Evolutionary conservation across 2,113 vertebrate species (phyloP).

Genomic region (Microtus richardsoni): DNA sequence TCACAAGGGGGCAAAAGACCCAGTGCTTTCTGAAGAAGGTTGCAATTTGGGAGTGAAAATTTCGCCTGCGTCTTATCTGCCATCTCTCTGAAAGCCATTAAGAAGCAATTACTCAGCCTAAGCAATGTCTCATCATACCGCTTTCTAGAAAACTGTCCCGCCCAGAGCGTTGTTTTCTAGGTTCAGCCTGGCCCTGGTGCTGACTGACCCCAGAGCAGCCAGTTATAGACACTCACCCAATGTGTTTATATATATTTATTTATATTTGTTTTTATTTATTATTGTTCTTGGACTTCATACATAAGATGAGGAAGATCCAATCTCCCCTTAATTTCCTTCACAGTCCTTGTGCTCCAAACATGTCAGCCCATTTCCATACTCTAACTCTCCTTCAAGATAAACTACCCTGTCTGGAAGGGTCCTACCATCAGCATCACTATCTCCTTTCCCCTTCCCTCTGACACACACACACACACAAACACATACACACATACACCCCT

Average conservation of each 20-base stretch:
- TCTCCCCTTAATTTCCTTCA: not conserved
- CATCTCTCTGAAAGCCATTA: conserved; percentile 6
- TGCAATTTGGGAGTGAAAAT: conserved; percentile 21
- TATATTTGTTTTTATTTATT: not conserved
- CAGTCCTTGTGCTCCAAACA: not conserved
- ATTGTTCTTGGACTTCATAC: not conserved
- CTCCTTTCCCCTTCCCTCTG: not conserved
- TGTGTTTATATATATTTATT: not conserved
- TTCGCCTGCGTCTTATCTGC: not conserved
- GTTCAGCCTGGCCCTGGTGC: not conserved
- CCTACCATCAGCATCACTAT: not conserved
- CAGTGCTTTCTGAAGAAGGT: conserved; percentile 17
- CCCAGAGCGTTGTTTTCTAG: not conserved
- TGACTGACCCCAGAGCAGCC: not conserved
- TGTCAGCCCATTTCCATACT: not conserved
- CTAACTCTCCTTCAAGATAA: not conserved
- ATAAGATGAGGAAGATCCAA: not conserved
- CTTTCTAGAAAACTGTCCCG: not conserved
- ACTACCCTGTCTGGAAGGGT: not conserved
- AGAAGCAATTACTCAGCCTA: not conserved
- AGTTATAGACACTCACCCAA: not conserved
- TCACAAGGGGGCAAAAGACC: not conserved
- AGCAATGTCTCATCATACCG: not conserved
- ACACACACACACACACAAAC: not conserved
- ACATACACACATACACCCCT: not conserved